Evolutionary conservation across 2,888 invertebrate genomes (phyloP).

Genomic region (Lepidocyrtoides sp.): DNA sequence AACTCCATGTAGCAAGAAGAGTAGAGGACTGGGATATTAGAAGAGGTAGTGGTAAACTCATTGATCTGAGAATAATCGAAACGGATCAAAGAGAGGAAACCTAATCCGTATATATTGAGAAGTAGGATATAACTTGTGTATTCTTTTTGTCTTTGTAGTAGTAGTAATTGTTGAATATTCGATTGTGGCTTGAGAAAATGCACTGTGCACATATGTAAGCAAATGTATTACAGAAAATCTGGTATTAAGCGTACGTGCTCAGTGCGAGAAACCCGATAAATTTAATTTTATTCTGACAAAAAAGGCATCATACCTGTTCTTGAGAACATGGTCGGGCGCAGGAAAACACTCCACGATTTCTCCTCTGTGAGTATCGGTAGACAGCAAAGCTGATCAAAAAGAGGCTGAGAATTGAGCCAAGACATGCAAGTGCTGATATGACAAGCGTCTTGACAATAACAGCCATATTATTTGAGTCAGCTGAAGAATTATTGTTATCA

Average conservation of each 20-base stretch:
- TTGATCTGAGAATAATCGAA: slow-evolving; percentile 78
- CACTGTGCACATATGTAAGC: neutral
- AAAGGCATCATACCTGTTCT: slow-evolving; percentile 68
- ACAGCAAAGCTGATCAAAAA: slow-evolving; percentile 82
- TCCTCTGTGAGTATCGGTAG: slow-evolving; percentile 78
- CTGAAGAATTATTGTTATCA: slow-evolving; percentile 63
- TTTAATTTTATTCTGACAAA: slow-evolving; percentile 22
- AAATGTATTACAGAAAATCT: neutral
- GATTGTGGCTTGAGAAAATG: slow-evolving; percentile 27
- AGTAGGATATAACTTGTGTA: slow-evolving; percentile 15
- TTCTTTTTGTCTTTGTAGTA: slow-evolving; percentile 69
- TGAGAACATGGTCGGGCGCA: slow-evolving; percentile 62
- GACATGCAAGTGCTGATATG: slow-evolving; percentile 84
- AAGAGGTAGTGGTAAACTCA: slow-evolving; percentile 51
- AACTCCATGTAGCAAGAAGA: slow-evolving; percentile 26
- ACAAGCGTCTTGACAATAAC: slow-evolving; percentile 85
- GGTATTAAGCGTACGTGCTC: neutral
- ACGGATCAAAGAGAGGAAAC: slow-evolving; percentile 75
- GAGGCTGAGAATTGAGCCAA: slow-evolving; percentile 83
- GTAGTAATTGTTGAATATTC: slow-evolving; percentile 65
- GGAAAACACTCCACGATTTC: slow-evolving; percentile 62
- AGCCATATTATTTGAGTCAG: slow-evolving; percentile 67
- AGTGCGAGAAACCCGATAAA: slow-evolving; percentile 3
- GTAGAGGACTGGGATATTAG: neutral
- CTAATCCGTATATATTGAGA: slow-evolving; percentile 65